Percentiles rank a stretch among this genome's conserved stretches.
These are phyloP conservation scores for Monopterus albus DNA, from an alignment of 2,113 vertebrate species.

Conservation along the genomic window DNA sequence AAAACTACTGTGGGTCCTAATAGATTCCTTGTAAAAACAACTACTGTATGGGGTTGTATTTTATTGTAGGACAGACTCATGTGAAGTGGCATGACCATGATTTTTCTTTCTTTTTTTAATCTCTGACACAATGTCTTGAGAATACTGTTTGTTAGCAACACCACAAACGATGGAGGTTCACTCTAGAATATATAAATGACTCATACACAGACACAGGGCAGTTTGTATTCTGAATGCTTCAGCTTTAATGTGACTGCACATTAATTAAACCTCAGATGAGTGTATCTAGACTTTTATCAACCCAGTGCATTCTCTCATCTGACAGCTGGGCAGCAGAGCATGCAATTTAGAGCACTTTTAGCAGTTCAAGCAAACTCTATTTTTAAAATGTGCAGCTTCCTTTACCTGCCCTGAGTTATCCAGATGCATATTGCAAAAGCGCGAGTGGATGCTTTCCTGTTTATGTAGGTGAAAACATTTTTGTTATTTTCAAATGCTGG, in stretches of 20 bases:
- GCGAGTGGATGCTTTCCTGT: constrained; percentile 8
- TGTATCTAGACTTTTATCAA: constrained; percentile 46
- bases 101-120: constrained; percentile 1
- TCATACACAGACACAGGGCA: not conserved
- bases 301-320: constrained; percentile 18
- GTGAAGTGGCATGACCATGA: too few relatives aligned
- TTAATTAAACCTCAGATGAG: constrained; percentile 44
- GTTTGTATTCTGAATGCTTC: constrained; percentile 5
- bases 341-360: constrained; percentile 31
- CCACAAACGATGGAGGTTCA: constrained; percentile 10
- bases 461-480: constrained; percentile 35
- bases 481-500: constrained; percentile 28
- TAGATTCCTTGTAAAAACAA: too few relatives aligned
- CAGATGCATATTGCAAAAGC: constrained; percentile 6
- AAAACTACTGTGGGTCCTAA: too few relatives aligned
- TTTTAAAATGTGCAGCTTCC: not conserved
- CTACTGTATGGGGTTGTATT: too few relatives aligned
- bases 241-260: constrained; percentile 39
- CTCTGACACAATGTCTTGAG: constrained; percentile 17
- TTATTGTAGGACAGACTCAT: too few relatives aligned
- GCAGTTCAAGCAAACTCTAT: constrained; percentile 13
- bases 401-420: constrained; percentile 12
- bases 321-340: constrained; percentile 22
- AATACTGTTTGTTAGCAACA: constrained; percentile 10
- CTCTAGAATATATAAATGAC: constrained; percentile 10